These are phyloP conservation scores for Characodon lateralis DNA, from an alignment of 2,797 vertebrate genomes.

Conservation along the genomic window DNA sequence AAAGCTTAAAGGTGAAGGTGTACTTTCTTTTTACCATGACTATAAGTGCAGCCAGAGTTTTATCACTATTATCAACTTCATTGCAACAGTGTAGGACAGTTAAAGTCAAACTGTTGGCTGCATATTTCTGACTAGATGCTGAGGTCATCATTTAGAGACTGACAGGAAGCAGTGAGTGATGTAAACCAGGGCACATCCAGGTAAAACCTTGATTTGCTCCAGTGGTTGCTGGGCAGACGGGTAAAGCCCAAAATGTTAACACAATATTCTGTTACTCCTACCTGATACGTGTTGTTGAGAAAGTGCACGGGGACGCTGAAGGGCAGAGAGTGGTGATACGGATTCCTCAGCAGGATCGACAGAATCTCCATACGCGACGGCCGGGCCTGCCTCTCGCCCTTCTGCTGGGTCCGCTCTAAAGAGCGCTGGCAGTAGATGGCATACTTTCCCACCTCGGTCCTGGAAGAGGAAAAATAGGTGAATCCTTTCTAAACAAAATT, in stretches of 20 bases:
- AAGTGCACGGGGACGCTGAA: slow-evolving; percentile 98
- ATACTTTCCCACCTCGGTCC: slow-evolving; percentile 96
- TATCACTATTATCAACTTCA: no score
- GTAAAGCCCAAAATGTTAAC: neutral
- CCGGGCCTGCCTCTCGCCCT: slow-evolving; percentile 90
- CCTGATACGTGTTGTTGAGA: slow-evolving; percentile 97
- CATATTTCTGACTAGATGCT: no score
- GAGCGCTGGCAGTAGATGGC: slow-evolving; percentile 97
- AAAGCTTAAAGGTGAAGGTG: no score
- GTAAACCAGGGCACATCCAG: neutral
- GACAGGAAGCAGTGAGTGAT: neutral
- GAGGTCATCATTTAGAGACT: no score
- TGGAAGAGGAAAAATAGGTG: slow-evolving; percentile 51
- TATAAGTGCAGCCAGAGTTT: no score
- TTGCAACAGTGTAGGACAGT: no score
- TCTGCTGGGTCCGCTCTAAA: slow-evolving; percentile 92
- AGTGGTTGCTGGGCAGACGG: neutral
- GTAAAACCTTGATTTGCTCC: neutral
- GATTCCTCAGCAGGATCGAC: slow-evolving; percentile 95
- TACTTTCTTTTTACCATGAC: no score
- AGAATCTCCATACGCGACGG: slow-evolving; percentile 98
- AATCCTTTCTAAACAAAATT: neutral
- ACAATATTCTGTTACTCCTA: slow-evolving; percentile 39
- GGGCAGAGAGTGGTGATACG: slow-evolving; percentile 95
- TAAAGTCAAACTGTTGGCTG: no score